Evolutionary conservation across 2,888 invertebrate species (phyloP).

Genomic region (Elgonia sp.): DNA sequence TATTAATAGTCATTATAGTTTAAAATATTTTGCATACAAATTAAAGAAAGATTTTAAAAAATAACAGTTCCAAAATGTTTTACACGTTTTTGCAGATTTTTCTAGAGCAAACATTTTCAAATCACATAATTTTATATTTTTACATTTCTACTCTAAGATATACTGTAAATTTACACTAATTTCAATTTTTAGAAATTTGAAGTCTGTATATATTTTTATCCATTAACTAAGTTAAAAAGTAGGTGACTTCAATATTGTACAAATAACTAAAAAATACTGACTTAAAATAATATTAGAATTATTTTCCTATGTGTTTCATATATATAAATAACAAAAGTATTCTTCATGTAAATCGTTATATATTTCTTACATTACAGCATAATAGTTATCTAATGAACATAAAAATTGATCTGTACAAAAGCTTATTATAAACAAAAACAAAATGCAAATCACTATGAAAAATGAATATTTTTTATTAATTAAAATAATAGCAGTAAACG

Average conservation of each 20-base stretch:
- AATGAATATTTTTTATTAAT: too few species aligned
- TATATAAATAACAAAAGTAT: too few species aligned
- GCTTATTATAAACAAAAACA: neutral
- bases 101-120: slow-evolving; percentile 5
- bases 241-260: neutral
- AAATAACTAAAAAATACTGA: too few species aligned
- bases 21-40: neutral
- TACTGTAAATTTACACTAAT: neutral
- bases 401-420: too few species aligned
- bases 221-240: neutral
- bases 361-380: too few species aligned
- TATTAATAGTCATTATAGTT: neutral
- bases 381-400: too few species aligned
- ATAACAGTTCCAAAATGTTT: neutral
- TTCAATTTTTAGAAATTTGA: neutral
- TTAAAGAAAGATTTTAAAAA: neutral
- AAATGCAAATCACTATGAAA: too few species aligned
- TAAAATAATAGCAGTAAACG: too few species aligned
- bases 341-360: too few species aligned
- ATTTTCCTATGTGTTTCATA: too few species aligned
- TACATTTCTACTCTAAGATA: neutral
- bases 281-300: too few species aligned
- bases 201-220: neutral
- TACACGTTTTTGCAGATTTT: slow-evolving; percentile 9
- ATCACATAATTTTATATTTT: neutral